Conservation (phyloP, 2,888 invertebrate genomes). For the Lasius platythorax region DNA sequence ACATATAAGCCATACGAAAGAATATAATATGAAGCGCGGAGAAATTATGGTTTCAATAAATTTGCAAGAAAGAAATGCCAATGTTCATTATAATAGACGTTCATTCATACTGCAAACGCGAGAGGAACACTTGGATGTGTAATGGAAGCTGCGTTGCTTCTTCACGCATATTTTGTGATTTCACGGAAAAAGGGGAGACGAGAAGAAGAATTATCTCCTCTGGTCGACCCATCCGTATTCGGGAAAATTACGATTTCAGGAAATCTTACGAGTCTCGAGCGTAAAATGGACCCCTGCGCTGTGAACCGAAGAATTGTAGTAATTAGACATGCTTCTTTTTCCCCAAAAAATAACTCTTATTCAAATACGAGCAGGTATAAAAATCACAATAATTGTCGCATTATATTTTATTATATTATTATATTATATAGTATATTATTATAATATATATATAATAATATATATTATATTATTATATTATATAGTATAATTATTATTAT, state of each 20-base stretch:
- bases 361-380: background rate
- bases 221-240: background rate
- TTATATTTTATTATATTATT: background rate
- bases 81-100: background rate
- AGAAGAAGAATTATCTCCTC: conserved; percentile 14
- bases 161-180: conserved; percentile 41
- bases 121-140: background rate
- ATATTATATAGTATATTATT: background rate
- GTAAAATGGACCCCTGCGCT: conserved; percentile 6
- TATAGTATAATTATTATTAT: too few species aligned
- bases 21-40: background rate
- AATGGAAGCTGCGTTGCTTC: background rate
- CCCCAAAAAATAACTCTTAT: background rate
- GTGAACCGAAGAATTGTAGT: background rate
- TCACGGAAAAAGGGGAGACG: conserved; percentile 18
- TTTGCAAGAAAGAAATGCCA: background rate
- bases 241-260: conserved; percentile 21
- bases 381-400: background rate
- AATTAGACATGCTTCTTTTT: background rate
- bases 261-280: conserved; percentile 16
- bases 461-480: too few species aligned
- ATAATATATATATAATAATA: too few species aligned
- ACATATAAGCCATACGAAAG: background rate
- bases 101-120: background rate
- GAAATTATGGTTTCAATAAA: background rate